phyloP scores from a whole-genome alignment of 2,888 invertebrate genomes.

The Eupithecia insigniata region DNA sequence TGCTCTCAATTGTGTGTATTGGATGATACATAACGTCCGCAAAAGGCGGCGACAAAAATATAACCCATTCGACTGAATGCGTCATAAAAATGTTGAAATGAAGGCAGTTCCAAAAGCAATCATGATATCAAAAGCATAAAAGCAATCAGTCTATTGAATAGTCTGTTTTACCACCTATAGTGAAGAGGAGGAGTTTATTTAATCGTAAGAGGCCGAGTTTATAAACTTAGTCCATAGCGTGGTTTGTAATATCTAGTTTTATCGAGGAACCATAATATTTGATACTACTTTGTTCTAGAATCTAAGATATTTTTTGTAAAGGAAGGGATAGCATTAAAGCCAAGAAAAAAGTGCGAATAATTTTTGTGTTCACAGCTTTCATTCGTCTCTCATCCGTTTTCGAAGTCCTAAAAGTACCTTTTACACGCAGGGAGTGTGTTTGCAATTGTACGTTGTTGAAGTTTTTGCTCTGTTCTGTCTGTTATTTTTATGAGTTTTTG shows the following conservation, averaged over 20 bases:
- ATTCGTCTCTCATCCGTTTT: background rate
- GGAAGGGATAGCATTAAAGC: background rate
- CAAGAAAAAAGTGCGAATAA: background rate
- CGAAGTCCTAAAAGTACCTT: background rate
- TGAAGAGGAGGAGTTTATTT: background rate
- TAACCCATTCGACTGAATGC: constrained; percentile 12
- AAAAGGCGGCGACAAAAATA: constrained; percentile 34
- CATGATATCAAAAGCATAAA: background rate
- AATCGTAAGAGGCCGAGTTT: background rate
- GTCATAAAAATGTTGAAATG: background rate
- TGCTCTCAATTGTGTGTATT: constrained; percentile 43
- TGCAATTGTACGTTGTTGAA: background rate
- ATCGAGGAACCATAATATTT: background rate
- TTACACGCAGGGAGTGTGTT: background rate
- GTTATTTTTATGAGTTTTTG: background rate
- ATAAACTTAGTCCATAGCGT: background rate
- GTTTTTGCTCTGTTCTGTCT: background rate
- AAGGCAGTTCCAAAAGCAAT: background rate
- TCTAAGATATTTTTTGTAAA: background rate
- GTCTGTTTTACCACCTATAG: background rate
- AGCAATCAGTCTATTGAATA: background rate
- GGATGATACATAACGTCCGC: constrained; percentile 35
- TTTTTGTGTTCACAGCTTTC: background rate
- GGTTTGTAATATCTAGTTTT: background rate
- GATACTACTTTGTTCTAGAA: background rate